Evolutionary conservation across 2,888 invertebrate genomes (phyloP).

Genomic region (Brachyptera risi): DNA sequence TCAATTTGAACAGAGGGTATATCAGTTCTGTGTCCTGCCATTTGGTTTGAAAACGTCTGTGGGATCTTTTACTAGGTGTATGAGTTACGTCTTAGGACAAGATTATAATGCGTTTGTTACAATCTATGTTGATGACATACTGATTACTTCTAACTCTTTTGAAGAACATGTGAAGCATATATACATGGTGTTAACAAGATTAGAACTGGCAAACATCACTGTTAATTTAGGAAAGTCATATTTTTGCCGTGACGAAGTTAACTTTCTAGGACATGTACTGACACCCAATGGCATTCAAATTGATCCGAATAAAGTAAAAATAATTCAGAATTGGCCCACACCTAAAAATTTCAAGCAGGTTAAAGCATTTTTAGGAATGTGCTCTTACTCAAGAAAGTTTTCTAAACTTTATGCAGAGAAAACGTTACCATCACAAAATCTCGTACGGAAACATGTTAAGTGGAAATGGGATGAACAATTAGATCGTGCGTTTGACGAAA

Average conservation of each 20-base stretch:
- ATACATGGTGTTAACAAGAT: background rate
- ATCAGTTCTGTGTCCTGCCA: too few species aligned
- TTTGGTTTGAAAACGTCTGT: conserved; percentile 22
- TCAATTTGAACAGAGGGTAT: too few species aligned
- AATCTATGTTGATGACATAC: conserved; percentile 6
- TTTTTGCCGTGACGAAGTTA: background rate
- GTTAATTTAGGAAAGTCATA: background rate
- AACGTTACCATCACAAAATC: background rate
- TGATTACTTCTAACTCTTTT: background rate
- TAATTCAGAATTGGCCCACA: background rate
- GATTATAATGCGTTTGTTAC: background rate
- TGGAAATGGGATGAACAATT: too few species aligned
- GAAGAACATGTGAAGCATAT: conserved; percentile 1
- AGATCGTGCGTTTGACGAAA: too few species aligned
- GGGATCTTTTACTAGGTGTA: background rate
- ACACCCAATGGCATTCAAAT: conserved; percentile 1
- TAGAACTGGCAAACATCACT: background rate
- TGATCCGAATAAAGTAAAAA: conserved; percentile 2
- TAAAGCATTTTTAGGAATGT: too few species aligned
- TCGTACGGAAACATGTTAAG: too few species aligned
- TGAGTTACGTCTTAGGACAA: background rate
- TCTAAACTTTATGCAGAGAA: background rate
- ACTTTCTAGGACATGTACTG: background rate
- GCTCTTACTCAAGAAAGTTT: background rate
- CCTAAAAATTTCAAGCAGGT: too few species aligned